Conservation (phyloP, 2,113 vertebrate species). For the Aspidoscelis tigris region DNA sequence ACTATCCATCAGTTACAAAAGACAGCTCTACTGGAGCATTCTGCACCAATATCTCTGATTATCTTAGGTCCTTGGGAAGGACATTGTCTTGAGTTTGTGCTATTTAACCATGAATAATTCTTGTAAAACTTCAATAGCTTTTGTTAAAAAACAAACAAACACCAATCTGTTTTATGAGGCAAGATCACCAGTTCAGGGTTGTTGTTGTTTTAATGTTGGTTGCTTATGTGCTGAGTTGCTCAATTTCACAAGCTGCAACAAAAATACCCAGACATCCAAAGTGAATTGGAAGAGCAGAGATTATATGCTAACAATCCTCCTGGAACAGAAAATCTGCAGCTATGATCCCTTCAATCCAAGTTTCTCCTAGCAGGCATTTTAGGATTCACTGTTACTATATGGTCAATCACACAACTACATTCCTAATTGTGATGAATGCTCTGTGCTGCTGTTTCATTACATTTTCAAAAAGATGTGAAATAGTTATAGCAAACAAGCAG, state of each 20-base stretch:
- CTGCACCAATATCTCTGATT: no score
- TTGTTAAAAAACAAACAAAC: background rate
- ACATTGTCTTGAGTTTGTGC: background rate
- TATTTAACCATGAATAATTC: background rate
- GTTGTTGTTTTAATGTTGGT: background rate
- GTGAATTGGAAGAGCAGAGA: background rate
- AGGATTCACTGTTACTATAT: background rate
- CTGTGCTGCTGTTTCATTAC: background rate
- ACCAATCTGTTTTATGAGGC: background rate
- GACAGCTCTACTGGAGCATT: no score
- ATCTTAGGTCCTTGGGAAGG: no score
- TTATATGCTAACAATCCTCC: background rate
- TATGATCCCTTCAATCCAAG: background rate
- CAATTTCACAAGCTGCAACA: background rate
- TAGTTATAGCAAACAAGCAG: background rate
- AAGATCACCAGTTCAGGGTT: background rate
- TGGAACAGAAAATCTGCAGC: background rate
- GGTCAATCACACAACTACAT: background rate
- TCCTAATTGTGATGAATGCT: background rate
- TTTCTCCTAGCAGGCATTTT: background rate
- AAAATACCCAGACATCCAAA: background rate
- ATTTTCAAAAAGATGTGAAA: background rate
- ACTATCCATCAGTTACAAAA: no score
- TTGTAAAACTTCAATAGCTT: constrained; percentile 10
- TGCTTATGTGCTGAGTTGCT: background rate